These are phyloP conservation scores for Micropoecilia bifurca DNA, from an alignment of 2,797 vertebrate species.

Conservation along the genomic window DNA sequence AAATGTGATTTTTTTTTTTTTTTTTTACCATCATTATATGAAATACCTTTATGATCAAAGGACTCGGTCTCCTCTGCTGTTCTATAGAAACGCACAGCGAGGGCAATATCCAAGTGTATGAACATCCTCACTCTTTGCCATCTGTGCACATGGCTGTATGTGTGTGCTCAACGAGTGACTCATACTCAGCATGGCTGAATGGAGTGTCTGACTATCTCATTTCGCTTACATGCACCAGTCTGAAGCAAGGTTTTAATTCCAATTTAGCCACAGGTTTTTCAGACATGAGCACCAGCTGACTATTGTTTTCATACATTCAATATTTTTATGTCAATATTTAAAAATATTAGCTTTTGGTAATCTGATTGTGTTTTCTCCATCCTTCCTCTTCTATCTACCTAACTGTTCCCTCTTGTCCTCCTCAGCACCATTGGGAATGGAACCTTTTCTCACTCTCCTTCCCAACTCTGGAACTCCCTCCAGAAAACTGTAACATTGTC, in stretches of 20 bases:
- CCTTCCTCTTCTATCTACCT: not conserved
- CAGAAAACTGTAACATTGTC: not conserved
- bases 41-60: conserved; percentile 27
- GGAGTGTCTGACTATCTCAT: conserved; percentile 61
- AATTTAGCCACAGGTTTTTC: conserved; percentile 41
- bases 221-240: conserved; percentile 59
- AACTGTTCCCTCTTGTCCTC: not conserved
- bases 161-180: conserved; percentile 67
- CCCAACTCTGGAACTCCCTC: not conserved
- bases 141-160: conserved; percentile 71
- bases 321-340: not conserved
- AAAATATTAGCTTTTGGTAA: not conserved
- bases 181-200: conserved; percentile 59
- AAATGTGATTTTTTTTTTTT: conserved; percentile 9
- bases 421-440: not conserved
- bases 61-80: conserved; percentile 36
- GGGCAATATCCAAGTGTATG: conserved; percentile 58
- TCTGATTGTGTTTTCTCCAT: not conserved
- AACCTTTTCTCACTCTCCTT: not conserved
- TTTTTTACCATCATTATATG: conserved; percentile 17
- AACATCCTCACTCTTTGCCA: conserved; percentile 63
- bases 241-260: conserved; percentile 50
- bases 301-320: not conserved
- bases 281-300: conserved; percentile 21
- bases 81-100: conserved; percentile 42